A percentile compares a stretch with the other conserved stretches of the same genome.
These are phyloP conservation scores for Synergus itoensis DNA, from an alignment of 2,888 invertebrate genomes.

Conservation along the genomic window DNA sequence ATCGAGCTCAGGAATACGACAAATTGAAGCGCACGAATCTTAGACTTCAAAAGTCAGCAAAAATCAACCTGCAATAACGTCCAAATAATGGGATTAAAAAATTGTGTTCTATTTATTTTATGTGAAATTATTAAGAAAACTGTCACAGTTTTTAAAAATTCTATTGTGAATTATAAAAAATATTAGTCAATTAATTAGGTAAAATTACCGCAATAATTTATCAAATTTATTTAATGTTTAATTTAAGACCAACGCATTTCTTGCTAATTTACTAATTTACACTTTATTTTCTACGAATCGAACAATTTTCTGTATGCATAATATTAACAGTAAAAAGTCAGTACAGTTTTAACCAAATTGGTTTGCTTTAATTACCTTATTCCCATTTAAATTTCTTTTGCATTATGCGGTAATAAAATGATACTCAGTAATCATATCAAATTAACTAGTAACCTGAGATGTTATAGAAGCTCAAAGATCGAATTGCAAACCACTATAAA, in stretches of 20 bases:
- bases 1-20: conserved; percentile 84
- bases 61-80: conserved; percentile 73
- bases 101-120: conserved; percentile 29
- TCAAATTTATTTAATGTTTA: conserved; percentile 3
- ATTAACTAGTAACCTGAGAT: not conserved
- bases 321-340: conserved; percentile 22
- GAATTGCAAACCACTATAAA: conserved; percentile 13
- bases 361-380: not conserved
- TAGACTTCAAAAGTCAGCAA: conserved; percentile 63
- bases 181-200: not conserved
- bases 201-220: not conserved
- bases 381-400: not conserved
- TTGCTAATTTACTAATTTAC: not conserved
- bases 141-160: not conserved
- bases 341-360: not conserved
- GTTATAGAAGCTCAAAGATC: conserved; percentile 3
- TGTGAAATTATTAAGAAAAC: not conserved
- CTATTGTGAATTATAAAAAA: not conserved
- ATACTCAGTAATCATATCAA: not conserved
- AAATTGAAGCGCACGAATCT: conserved; percentile 70
- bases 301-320: not conserved
- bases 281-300: not conserved
- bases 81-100: conserved; percentile 17
- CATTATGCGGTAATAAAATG: not conserved
- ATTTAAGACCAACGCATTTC: not conserved